Conservation (phyloP, 2,113 vertebrate species). For the Mus spicilegus region DNA sequence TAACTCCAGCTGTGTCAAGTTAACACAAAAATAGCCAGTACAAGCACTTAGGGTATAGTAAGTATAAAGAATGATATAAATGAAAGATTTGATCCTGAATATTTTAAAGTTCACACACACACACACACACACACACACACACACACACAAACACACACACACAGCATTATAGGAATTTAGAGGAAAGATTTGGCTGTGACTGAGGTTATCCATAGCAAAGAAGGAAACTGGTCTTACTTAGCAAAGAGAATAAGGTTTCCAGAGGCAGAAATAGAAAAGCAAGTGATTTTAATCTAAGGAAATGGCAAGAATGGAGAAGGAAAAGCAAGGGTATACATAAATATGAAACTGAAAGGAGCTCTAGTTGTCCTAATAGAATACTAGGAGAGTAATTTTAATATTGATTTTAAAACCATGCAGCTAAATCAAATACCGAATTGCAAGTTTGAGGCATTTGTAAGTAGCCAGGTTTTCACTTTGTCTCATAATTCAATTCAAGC, state of each 20-base stretch:
- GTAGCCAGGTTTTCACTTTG: neutral
- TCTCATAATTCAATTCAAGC: neutral
- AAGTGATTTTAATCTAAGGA: slow-evolving; percentile 4
- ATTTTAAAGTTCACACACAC: neutral
- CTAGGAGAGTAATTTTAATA: neutral
- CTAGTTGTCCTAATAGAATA: neutral
- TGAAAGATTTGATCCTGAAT: neutral
- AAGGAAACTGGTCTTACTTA: neutral
- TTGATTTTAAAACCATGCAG: neutral
- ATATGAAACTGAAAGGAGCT: slow-evolving; percentile 1
- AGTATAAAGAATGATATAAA: neutral
- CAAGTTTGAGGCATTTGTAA: slow-evolving; percentile 9
- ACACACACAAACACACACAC: neutral
- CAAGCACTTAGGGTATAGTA: neutral
- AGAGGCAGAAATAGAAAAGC: neutral
- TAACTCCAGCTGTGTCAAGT: too few species aligned
- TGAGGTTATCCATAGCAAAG: neutral
- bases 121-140: too few species aligned
- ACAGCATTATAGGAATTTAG: slow-evolving; percentile 8
- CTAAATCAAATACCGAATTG: slow-evolving; percentile 13
- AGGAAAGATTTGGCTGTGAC: neutral
- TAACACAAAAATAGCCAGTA: too few species aligned
- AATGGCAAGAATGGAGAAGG: neutral
- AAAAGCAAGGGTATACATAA: neutral
- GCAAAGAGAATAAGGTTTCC: neutral